Conservation (phyloP, 2,113 vertebrate genomes). For the Apodemus speciosus region DNA sequence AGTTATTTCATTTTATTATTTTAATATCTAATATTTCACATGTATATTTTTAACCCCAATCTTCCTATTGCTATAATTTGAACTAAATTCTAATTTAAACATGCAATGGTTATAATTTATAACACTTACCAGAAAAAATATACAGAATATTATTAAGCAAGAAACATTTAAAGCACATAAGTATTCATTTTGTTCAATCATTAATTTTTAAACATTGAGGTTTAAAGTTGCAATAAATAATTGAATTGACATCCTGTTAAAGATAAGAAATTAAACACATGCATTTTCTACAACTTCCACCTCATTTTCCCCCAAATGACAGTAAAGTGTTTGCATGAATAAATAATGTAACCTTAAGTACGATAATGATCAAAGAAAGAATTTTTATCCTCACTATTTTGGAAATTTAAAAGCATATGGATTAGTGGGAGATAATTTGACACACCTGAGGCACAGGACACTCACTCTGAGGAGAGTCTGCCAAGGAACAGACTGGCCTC, state of each 20-base stretch:
- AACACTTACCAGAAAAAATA: neutral
- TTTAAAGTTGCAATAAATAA: neutral
- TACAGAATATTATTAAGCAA: neutral
- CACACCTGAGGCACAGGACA: neutral
- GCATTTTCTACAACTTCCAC: neutral
- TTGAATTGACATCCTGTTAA: conserved; percentile 37
- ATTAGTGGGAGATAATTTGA: neutral
- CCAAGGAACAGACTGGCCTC: neutral
- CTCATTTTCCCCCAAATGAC: neutral
- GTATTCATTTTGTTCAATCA: neutral
- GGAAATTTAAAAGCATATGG: neutral
- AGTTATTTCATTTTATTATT: neutral
- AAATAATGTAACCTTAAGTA: neutral
- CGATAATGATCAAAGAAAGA: neutral
- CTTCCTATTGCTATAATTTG: neutral
- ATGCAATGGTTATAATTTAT: neutral
- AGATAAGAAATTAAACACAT: neutral
- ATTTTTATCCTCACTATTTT: neutral
- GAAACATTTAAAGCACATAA: neutral
- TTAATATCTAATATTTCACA: neutral
- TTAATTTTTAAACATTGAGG: neutral
- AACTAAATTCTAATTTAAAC: conserved; percentile 5
- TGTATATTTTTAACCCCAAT: neutral
- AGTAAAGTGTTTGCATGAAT: neutral
- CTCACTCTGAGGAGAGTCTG: neutral